phyloP scores from a whole-genome alignment of 1,140 invertebrate species.

The Pectinophora gossypiella region DNA sequence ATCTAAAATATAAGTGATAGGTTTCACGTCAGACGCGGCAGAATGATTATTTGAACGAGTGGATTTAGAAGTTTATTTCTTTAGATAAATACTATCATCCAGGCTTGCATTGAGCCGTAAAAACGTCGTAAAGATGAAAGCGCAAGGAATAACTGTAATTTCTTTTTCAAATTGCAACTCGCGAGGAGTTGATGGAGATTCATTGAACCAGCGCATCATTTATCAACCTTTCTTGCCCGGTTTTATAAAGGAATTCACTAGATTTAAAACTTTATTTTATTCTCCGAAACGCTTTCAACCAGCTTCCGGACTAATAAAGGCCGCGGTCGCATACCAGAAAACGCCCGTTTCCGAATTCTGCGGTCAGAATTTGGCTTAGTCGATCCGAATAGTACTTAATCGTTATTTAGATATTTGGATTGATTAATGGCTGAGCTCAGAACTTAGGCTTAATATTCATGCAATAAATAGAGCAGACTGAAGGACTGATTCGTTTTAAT shows the following conservation, averaged over 20 bases:
- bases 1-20: too few relatives aligned
- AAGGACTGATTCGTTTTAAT: too few relatives aligned
- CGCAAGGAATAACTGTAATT: constrained; percentile 36
- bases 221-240: constrained; percentile 52
- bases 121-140: constrained; percentile 18
- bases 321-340: not conserved
- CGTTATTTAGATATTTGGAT: too few relatives aligned
- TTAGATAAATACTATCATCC: not conserved
- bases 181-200: constrained; percentile 54
- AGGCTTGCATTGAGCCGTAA: not conserved
- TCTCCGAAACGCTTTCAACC: not conserved
- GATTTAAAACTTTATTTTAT: constrained; percentile 44
- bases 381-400: too few relatives aligned
- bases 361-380: not conserved
- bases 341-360: constrained; percentile 1
- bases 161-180: constrained; percentile 44
- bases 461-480: too few relatives aligned
- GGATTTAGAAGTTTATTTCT: not conserved
- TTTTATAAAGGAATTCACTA: constrained; percentile 43
- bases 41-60: too few relatives aligned
- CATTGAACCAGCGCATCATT: constrained; percentile 54
- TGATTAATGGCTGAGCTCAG: too few relatives aligned
- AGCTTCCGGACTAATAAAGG: not conserved
- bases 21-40: too few relatives aligned
- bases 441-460: too few relatives aligned